Conservation (phyloP, 30 jellyfish, hydroid and myxozoan genomes). For the Aurelia sp. region DNA sequence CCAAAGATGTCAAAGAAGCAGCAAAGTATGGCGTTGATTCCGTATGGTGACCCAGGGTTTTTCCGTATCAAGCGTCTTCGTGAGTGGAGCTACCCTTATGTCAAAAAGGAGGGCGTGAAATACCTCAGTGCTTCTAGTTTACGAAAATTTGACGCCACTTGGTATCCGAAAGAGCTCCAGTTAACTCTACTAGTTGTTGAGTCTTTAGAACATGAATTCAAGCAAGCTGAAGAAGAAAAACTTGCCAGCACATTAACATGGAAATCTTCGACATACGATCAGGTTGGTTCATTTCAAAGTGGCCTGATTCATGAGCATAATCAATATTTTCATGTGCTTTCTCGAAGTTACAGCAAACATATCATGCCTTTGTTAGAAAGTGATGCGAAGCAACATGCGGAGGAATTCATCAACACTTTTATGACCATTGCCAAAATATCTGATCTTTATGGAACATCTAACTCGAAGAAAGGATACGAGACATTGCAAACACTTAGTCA, state of each 20-base stretch:
- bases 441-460: not conserved
- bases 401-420: constrained; percentile 9
- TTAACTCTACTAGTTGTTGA: constrained; percentile 20
- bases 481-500: constrained; percentile 2
- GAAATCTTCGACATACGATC: constrained; percentile 14
- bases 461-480: constrained; percentile 15
- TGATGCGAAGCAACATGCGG: constrained; percentile 6
- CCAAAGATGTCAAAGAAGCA: constrained; percentile 30
- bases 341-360: constrained; percentile 35
- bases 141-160: constrained; percentile 44
- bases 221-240: constrained; percentile 20
- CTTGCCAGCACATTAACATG: constrained; percentile 46
- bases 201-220: constrained; percentile 28
- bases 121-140: constrained; percentile 44
- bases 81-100: constrained; percentile 32
- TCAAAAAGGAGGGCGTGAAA: constrained; percentile 1
- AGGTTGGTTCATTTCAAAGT: not conserved
- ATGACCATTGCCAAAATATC: not conserved
- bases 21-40: constrained; percentile 17
- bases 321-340: constrained; percentile 1
- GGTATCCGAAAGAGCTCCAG: constrained; percentile 47
- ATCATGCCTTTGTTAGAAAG: constrained; percentile 39
- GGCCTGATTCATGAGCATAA: not conserved
- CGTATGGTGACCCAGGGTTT: constrained; percentile 49
- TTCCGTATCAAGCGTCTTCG: constrained; percentile 26